Conservation (phyloP, 2,113 vertebrate genomes). For the Cygnus buccinator region DNA sequence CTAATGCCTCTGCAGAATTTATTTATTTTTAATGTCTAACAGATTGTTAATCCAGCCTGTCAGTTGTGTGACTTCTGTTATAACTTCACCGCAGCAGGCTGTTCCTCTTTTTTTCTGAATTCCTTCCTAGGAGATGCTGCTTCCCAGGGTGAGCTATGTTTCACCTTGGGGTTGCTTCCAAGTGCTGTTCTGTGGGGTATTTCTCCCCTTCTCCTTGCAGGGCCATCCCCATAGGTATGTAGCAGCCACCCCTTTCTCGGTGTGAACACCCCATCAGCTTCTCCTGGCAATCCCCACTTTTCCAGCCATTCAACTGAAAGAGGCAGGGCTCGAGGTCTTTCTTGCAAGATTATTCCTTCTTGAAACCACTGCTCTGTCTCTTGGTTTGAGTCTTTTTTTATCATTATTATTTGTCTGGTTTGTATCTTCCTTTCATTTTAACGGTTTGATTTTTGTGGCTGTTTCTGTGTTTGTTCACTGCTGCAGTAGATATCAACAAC, state of each 20-base stretch:
- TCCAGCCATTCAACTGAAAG: not conserved
- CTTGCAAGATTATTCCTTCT: not conserved
- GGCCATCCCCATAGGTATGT: not conserved
- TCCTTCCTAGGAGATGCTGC: not conserved
- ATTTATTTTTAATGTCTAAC: conserved; percentile 17
- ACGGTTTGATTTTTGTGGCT: conserved; percentile 57
- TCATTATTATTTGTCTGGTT: conserved; percentile 27
- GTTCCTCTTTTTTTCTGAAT: not conserved
- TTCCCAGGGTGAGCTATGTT: not conserved
- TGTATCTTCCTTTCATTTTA: conserved; percentile 39
- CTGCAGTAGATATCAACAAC: conserved; percentile 60
- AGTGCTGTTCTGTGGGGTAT: not conserved
- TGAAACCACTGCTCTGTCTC: not conserved
- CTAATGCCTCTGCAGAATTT: not conserved
- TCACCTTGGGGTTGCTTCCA: not conserved
- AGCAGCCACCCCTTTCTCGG: not conserved
- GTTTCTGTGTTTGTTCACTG: conserved; percentile 45
- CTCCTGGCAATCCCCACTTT: not conserved
- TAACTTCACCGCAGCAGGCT: not conserved
- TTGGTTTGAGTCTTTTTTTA: not conserved
- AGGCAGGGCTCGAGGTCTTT: not conserved
- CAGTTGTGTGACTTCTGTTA: not conserved
- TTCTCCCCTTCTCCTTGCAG: not conserved
- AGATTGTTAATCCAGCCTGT: conserved; percentile 9
- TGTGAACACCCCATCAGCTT: not conserved